Conservation (phyloP, 2,888 invertebrate species). For the Spilosoma lubricipeda region DNA sequence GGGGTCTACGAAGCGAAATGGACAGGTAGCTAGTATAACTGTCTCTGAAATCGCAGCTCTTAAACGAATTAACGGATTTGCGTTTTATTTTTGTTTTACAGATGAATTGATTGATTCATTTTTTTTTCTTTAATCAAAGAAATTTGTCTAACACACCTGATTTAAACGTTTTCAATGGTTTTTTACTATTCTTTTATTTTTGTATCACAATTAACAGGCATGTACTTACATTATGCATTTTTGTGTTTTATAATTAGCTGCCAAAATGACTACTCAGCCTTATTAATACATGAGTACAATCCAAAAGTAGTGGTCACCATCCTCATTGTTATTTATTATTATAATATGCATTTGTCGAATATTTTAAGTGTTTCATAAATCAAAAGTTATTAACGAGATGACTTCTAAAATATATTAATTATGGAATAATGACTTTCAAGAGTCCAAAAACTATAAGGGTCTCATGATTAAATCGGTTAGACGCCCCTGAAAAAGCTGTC, state of each 20-base stretch:
- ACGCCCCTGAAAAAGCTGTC: conserved; percentile 33
- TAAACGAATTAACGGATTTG: not conserved
- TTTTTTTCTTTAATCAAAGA: too few species aligned
- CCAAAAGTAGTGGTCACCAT: too few species aligned
- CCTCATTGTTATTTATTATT: too few species aligned
- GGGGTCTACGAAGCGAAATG: not conserved
- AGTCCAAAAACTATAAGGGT: not conserved
- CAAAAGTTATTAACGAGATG: conserved; percentile 19
- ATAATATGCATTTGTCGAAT: not conserved
- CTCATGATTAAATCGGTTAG: conserved; percentile 17
- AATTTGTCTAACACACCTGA: too few species aligned
- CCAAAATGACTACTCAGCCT: too few species aligned
- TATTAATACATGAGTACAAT: too few species aligned
- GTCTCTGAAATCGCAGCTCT: not conserved
- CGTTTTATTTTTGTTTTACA: too few species aligned
- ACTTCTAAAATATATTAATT: conserved; percentile 4
- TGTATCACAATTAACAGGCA: not conserved
- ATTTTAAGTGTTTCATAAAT: conserved; percentile 10
- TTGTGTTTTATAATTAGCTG: not conserved
- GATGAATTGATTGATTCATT: too few species aligned
- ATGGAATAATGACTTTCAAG: not conserved
- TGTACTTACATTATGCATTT: not conserved
- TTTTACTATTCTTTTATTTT: not conserved
- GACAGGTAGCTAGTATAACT: not conserved
- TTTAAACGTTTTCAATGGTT: too few species aligned